Percentiles rank a stretch among this genome's conserved stretches.
Evolutionary conservation across 2,797 vertebrate species (phyloP).

Genomic region (Coccyzus lansbergi): DNA sequence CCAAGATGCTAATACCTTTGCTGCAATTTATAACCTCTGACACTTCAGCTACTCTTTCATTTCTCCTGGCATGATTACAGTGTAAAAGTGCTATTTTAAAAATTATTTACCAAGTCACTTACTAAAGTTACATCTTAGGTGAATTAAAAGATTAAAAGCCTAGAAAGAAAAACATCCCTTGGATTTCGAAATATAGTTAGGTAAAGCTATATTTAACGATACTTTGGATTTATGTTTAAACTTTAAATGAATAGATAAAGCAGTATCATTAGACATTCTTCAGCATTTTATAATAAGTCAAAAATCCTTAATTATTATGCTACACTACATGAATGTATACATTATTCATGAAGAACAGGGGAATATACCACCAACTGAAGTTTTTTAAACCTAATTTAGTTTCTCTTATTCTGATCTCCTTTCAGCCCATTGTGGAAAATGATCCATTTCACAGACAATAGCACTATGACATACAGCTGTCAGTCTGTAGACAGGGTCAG

Average conservation of each 20-base stretch:
- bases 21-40: constrained; percentile 57
- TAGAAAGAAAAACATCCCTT: constrained; percentile 42
- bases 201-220: constrained; percentile 64
- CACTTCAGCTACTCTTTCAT: constrained; percentile 42
- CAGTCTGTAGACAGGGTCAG: constrained; percentile 31
- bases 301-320: constrained; percentile 38
- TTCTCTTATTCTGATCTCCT: constrained; percentile 50
- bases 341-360: constrained; percentile 48
- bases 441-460: constrained; percentile 34
- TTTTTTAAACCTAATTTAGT: constrained; percentile 39
- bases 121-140: constrained; percentile 53
- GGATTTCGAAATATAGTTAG: constrained; percentile 53
- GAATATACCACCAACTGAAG: background rate
- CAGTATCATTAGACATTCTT: constrained; percentile 55
- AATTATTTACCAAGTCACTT: constrained; percentile 62
- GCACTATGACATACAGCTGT: constrained; percentile 17
- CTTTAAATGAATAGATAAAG: constrained; percentile 60
- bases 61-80: constrained; percentile 50
- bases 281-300: constrained; percentile 59
- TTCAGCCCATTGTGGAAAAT: constrained; percentile 38
- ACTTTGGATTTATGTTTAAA: constrained; percentile 64
- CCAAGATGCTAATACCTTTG: constrained; percentile 40
- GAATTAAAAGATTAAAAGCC: constrained; percentile 67
- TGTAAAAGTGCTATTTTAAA: constrained; percentile 48
- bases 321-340: constrained; percentile 11